Base-by-base conservation (phyloP, 2,888 invertebrate genomes). In the Campopleginae sp. region DNA sequence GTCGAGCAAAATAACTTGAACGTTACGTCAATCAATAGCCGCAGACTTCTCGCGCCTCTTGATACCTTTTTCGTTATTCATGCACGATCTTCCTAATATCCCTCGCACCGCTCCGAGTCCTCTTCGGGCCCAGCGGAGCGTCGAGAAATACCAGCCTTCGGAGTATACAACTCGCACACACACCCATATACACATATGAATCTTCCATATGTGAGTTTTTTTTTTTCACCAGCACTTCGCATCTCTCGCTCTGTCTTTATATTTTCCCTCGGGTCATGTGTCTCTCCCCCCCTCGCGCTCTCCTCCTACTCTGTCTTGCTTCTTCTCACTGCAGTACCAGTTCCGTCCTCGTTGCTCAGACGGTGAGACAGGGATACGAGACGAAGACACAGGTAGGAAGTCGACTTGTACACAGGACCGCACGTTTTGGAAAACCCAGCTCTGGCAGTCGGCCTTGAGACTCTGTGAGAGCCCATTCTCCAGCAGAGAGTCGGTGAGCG, bases 341-440 rank as follows among this genome's bases (percentile, higher is more conserved):
- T 31, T 79, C 70, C n/a, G 42, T 83, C 80, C 44, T 65, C 71
- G 72, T 78, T 65, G 58, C 68, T 71, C 71, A 7, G 44, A 27
- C 19, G 48, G 14, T 58, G 83, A 77, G 74, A 86, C 76, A 63
- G 58, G 58, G 54, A 71, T 44, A 88, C 63, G 80, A 61, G 88
- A 92, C 82, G 71, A 89, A 87, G 92, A 92, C 86, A 85, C 85
- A 90, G 89, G 86, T 91, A 92, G 92, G 92, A 92, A 92, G 92
- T 92, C 77, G 87, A 87, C 84, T 27, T 83, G 88, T 81, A 58
- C 3, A 10, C 23, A 88, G 89, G 90, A 88, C 88, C 89, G 88
- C 89, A 88, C 89, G 91, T 91, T 92, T 92, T 92, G 91, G 92
- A 92, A 92, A 92, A 91, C 90, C 90, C 90, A 88, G 79, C 78